Conservation (phyloP, 2,113 vertebrate genomes). For the Atractosteus spatula region DNA sequence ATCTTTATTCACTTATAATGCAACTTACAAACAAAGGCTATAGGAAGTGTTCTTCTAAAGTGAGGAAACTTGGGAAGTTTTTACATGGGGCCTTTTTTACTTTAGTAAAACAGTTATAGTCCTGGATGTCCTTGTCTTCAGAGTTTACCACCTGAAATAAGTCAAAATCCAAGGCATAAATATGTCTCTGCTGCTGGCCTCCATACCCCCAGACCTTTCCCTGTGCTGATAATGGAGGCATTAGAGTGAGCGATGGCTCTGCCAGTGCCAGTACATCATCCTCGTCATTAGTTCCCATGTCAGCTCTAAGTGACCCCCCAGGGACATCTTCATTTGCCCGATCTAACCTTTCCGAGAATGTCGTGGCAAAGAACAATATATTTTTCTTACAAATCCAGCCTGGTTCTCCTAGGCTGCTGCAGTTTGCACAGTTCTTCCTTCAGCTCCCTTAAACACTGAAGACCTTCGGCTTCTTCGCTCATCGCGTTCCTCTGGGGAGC, state of each 20-base stretch:
- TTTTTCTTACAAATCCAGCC: slow-evolving; percentile 15
- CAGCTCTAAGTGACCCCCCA: slow-evolving; percentile 28
- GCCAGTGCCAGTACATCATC: slow-evolving; percentile 41
- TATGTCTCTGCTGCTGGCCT: slow-evolving; percentile 9
- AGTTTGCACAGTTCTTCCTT: slow-evolving; percentile 18
- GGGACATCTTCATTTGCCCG: slow-evolving; percentile 53
- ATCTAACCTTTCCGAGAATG: slow-evolving; percentile 29
- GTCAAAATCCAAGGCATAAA: slow-evolving; percentile 21
- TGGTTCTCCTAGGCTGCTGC: slow-evolving; percentile 2
- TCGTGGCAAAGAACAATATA: slow-evolving; percentile 8
- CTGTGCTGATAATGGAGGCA: slow-evolving; percentile 42
- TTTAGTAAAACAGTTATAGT: background rate
- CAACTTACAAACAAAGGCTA: too few species aligned
- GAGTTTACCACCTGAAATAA: slow-evolving; percentile 15
- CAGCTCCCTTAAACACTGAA: background rate
- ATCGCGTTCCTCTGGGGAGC: background rate
- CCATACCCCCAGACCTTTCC: slow-evolving; percentile 14
- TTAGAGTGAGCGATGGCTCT: slow-evolving; percentile 54
- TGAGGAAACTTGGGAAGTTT: too few species aligned
- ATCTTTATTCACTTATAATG: too few species aligned
- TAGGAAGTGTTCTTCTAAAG: too few species aligned
- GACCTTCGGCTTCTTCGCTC: slow-evolving; percentile 12
- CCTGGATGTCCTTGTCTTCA: slow-evolving; percentile 21
- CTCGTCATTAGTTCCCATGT: slow-evolving; percentile 29
- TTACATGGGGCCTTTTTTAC: background rate